Percentiles rank a stretch among this genome's conserved stretches.
Evolutionary conservation across 2,797 vertebrate species (phyloP).

Genomic region (Pteropus rufus): DNA sequence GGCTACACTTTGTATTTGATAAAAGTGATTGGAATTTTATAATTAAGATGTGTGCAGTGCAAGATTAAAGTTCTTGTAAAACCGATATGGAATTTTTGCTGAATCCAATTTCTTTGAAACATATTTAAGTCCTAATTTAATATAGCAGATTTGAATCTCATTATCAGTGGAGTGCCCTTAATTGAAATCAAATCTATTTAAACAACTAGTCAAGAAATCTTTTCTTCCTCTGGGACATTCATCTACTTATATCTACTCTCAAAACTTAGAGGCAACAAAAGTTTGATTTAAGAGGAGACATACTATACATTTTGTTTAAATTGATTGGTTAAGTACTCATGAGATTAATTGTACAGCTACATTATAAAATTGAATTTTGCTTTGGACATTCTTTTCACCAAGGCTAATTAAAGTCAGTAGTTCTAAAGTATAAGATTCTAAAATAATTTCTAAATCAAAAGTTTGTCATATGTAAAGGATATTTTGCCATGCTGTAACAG

Average conservation of each 20-base stretch:
- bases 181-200: conserved; percentile 70
- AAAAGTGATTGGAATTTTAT: neutral
- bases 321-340: neutral
- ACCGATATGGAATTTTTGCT: conserved; percentile 22
- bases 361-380: conserved; percentile 23
- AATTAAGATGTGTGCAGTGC: neutral
- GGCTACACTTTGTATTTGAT: neutral
- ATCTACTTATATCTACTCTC: neutral
- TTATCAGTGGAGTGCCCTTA: conserved; percentile 51
- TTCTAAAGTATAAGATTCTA: conserved; percentile 8
- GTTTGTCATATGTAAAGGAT: neutral
- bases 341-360: conserved; percentile 9
- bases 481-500: neutral
- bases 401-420: neutral
- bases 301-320: neutral
- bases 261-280: neutral
- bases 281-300: neutral
- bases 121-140: conserved; percentile 52
- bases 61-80: conserved; percentile 25
- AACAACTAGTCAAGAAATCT: conserved; percentile 46
- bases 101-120: neutral
- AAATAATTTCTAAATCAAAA: conserved; percentile 39
- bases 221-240: conserved; percentile 20
- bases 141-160: conserved; percentile 52
- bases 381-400: neutral